Percentiles rank a stretch among this genome's conserved stretches.
phyloP scores from a whole-genome alignment of 2,888 invertebrate species.

The Aphodius sticticus region DNA sequence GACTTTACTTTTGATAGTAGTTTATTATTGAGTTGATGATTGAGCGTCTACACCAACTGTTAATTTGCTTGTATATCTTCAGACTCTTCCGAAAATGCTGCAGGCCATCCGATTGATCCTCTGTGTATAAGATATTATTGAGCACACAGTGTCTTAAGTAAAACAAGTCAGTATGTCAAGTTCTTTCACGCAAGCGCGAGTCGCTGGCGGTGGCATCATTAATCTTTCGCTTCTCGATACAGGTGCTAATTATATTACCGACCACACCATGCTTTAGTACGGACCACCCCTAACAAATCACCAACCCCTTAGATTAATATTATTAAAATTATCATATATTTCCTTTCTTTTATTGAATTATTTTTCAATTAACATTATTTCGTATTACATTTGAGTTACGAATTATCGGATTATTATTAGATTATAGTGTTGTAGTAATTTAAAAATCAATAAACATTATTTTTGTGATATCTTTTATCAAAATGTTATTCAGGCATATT shows the following conservation, averaged over 20 bases:
- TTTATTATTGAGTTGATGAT: no score
- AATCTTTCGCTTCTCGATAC: slow-evolving; percentile 9
- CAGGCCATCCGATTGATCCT: slow-evolving; percentile 44
- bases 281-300: background rate
- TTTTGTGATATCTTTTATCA: no score
- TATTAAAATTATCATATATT: slow-evolving; percentile 16
- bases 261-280: background rate
- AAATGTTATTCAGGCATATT: no score
- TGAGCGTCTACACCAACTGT: no score
- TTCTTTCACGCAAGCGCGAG: slow-evolving; percentile 54
- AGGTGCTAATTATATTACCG: slow-evolving; percentile 7
- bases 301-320: background rate
- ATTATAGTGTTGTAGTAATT: no score
- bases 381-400: background rate
- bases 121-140: slow-evolving; percentile 57
- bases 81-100: slow-evolving; percentile 31
- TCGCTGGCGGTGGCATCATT: slow-evolving; percentile 36
- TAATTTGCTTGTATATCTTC: no score
- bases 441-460: no score
- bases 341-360: slow-evolving; percentile 13
- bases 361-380: background rate
- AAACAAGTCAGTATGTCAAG: slow-evolving; percentile 64
- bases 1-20: background rate
- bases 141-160: slow-evolving; percentile 59
- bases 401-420: background rate